These are phyloP conservation scores for Gobius niger DNA, from an alignment of 2,113 vertebrate genomes.

Conservation along the genomic window DNA sequence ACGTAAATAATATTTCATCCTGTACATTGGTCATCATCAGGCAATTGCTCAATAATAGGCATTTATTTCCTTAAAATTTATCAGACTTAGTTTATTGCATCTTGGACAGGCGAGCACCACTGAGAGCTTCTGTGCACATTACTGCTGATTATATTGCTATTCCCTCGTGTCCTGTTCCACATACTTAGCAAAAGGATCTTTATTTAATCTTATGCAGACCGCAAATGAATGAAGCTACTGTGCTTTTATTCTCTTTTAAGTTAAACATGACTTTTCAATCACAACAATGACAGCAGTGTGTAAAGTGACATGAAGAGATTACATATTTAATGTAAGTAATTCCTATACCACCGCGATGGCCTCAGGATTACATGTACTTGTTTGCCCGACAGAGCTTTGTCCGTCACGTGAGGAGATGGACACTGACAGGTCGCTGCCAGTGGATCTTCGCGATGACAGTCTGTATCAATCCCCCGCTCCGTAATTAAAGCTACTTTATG, in stretches of 20 bases:
- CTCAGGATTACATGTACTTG: not conserved
- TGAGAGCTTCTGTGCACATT: not conserved
- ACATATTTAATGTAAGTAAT: not conserved
- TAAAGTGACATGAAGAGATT: not conserved
- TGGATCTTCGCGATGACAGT: constrained; percentile 5
- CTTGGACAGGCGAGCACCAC: not conserved
- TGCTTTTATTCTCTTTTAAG: not conserved
- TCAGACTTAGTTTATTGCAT: not conserved
- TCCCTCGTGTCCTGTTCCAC: not conserved
- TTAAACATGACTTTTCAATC: constrained; percentile 10
- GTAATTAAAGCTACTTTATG: constrained; percentile 9
- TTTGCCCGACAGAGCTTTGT: not conserved
- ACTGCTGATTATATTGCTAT: not conserved
- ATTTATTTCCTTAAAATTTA: too few relatives aligned
- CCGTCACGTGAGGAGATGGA: not conserved
- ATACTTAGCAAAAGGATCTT: constrained; percentile 11
- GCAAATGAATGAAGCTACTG: constrained; percentile 11
- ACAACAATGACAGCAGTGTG: constrained; percentile 6
- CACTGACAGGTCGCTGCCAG: not conserved
- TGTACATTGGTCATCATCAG: too few relatives aligned
- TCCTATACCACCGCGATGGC: not conserved
- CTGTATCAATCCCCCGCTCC: not conserved
- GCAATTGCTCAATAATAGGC: too few relatives aligned
- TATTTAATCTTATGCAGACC: constrained; percentile 18
- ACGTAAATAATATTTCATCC: too few relatives aligned